Percentiles rank a stretch among this genome's conserved stretches.
Conservation (phyloP, 1,140 invertebrate species). For the Lucilia sericata region DNA sequence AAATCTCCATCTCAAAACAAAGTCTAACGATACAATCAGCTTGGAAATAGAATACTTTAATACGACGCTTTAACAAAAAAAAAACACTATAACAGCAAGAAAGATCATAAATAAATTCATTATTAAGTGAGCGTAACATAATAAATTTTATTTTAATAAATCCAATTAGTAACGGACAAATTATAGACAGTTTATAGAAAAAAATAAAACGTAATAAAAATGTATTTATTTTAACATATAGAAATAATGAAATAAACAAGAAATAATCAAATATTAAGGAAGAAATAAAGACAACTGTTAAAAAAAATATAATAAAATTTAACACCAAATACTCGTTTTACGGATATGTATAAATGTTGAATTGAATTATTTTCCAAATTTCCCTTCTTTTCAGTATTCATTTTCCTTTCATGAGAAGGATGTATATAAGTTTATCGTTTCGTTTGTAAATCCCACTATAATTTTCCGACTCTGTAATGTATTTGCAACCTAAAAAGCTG, state of each 20-base stretch:
- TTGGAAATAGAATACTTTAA: not conserved
- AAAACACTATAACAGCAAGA: not conserved
- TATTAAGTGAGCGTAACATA: constrained; percentile 55
- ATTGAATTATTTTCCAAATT: no score
- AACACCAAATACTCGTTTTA: not conserved
- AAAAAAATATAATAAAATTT: not conserved
- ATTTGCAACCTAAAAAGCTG: no score
- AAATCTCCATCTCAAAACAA: not conserved
- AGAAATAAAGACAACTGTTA: constrained; percentile 3
- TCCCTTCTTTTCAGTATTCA: no score
- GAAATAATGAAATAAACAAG: constrained; percentile 23
- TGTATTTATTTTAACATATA: not conserved
- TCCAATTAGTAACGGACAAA: constrained; percentile 66
- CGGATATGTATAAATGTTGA: no score
- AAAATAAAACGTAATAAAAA: not conserved
- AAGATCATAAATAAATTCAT: constrained; percentile 1
- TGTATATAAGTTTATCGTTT: no score
- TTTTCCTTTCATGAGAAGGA: no score
- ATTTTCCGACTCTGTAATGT: no score
- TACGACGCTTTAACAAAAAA: no score
- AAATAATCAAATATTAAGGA: constrained; percentile 14
- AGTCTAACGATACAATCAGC: not conserved
- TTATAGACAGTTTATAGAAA: constrained; percentile 53
- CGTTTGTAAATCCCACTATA: no score
- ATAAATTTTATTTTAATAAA: constrained; percentile 66